A percentile compares a stretch with the other conserved stretches of the same genome.
These are phyloP conservation scores for Onychomys torridus DNA, from an alignment of 2,797 vertebrate genomes.

Conservation along the genomic window DNA sequence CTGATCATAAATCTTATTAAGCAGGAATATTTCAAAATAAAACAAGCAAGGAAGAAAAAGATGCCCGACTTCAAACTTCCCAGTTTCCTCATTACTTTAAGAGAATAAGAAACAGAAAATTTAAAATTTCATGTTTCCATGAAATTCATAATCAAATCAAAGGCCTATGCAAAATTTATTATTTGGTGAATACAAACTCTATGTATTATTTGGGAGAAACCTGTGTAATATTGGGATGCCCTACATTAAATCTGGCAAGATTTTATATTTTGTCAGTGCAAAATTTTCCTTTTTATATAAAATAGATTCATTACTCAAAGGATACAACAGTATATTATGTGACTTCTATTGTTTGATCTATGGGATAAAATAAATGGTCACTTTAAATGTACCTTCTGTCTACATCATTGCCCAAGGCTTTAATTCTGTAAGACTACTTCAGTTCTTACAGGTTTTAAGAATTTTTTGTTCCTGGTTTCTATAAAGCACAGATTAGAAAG, in stretches of 20 bases:
- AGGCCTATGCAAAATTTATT: not conserved
- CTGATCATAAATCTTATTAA: conserved; percentile 80
- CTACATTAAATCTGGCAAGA: not conserved
- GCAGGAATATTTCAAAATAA: conserved; percentile 71
- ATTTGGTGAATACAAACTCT: not conserved
- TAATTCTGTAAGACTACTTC: not conserved
- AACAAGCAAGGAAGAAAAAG: conserved; percentile 38
- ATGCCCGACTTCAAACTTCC: not conserved
- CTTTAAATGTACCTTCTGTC: not conserved
- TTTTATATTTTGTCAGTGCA: not conserved
- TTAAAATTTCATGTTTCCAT: not conserved
- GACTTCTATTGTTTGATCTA: conserved; percentile 17
- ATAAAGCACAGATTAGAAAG: conserved; percentile 40
- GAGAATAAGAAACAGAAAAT: not conserved
- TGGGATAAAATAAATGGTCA: not conserved
- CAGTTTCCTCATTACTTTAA: not conserved
- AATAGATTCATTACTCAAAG: not conserved
- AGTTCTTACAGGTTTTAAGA: conserved; percentile 62
- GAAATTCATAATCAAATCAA: conserved; percentile 7
- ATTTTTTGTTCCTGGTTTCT: conserved; percentile 16
- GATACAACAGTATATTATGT: not conserved
- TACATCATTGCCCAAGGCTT: not conserved
- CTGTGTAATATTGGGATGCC: not conserved
- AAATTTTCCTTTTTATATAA: not conserved
- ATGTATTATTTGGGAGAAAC: not conserved